Conservation (phyloP, 2,888 invertebrate genomes). For the Sinopyrophorus schimmeli region DNA sequence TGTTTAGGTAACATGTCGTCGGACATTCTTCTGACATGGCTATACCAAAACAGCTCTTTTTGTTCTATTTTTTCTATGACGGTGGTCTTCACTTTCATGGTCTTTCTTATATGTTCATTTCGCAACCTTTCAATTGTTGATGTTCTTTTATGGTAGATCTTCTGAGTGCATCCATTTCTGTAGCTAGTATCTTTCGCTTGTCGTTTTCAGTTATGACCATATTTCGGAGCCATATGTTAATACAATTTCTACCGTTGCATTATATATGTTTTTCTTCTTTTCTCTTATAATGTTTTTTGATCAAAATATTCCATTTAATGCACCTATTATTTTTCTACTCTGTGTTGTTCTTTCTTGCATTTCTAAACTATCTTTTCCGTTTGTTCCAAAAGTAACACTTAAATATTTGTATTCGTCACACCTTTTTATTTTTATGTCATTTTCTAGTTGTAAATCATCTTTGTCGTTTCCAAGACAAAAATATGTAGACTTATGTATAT, state of each 20-base stretch:
- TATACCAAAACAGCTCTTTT: too few species aligned
- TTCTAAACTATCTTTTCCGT: neutral
- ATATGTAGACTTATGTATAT: too few species aligned
- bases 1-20: too few species aligned
- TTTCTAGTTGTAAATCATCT: neutral
- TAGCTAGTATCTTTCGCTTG: neutral
- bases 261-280: neutral
- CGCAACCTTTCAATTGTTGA: too few species aligned
- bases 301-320: constrained; percentile 2
- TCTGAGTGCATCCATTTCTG: neutral
- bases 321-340: neutral
- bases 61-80: too few species aligned
- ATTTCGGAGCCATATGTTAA: too few species aligned
- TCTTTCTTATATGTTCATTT: too few species aligned
- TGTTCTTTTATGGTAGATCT: too few species aligned
- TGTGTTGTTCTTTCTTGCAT: constrained; percentile 1
- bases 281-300: neutral
- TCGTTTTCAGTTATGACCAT: constrained; percentile 3
- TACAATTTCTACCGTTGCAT: neutral
- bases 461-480: too few species aligned
- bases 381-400: neutral
- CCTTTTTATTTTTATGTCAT: neutral
- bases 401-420: neutral
- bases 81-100: too few species aligned
- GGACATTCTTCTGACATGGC: too few species aligned